Percentiles rank a stretch among this genome's conserved stretches.
phyloP scores from a whole-genome alignment of 2,888 invertebrate species.

The Unio pictorum region DNA sequence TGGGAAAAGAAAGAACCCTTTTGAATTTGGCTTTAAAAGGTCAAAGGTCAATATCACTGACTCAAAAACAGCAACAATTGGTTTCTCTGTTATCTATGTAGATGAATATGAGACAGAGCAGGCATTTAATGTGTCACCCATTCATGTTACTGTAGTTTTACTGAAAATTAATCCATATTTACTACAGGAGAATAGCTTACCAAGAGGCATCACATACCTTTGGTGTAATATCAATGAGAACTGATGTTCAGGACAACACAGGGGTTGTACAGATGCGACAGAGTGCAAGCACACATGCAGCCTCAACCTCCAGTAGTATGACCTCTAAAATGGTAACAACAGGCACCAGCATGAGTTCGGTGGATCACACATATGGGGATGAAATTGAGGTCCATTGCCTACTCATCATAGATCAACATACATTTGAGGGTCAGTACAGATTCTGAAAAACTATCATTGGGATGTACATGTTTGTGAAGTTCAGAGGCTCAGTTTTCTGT shows the following conservation, averaged over 20 bases:
- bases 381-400: conserved; percentile 90
- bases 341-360: conserved; percentile 72
- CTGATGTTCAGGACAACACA: conserved; percentile 85
- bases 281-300: conserved; percentile 86
- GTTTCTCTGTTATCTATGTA: too few species aligned
- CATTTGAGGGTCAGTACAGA: conserved; percentile 82
- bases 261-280: conserved; percentile 79
- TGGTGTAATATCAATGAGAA: conserved; percentile 91
- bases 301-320: conserved; percentile 75
- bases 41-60: too few species aligned
- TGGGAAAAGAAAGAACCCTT: too few species aligned
- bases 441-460: too few species aligned
- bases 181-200: conserved; percentile 86
- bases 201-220: conserved; percentile 87
- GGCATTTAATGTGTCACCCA: too few species aligned
- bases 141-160: too few species aligned
- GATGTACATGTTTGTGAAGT: not conserved
- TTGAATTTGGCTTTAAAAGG: too few species aligned
- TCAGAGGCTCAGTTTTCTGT: not conserved
- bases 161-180: too few species aligned
- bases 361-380: conserved; percentile 78
- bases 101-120: too few species aligned
- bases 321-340: conserved; percentile 63
- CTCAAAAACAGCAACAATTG: too few species aligned
- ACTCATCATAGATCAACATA: conserved; percentile 94